Base-by-base conservation (phyloP, 2,797 vertebrate genomes). In the Pteropus rufus region DNA sequence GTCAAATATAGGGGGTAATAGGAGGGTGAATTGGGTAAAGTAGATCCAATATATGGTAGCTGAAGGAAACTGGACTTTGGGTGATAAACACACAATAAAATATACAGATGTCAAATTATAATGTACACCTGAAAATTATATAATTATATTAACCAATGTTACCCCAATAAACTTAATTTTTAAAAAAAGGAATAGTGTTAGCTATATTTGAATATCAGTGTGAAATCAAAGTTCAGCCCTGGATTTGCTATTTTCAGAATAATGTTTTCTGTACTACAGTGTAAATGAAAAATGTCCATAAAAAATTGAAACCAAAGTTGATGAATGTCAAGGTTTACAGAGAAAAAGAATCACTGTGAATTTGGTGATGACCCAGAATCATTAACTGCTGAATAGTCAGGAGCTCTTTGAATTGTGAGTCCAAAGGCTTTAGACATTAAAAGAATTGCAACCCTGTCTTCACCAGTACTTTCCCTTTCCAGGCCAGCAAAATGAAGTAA, bases 161-260 rank as follows among this genome's bases (percentile, higher is more conserved):
- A 49, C 15, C 49, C 49, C 49, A 18, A 18, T 5, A 49, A 46
- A 49, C 49, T 49, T 49, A 49, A 49, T 49, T 49, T 16, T 5
- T 5, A 6, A 49, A 49, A 39, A 31, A 39, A 23, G 46, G 36
- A 80, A n/a, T 36, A 36, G 39, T 18, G 16, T 52, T 84, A 76
- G 34, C 34, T 89, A 93, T 49, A 94, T 93, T 80, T 72, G 65
- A 21, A 23, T 79, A 14, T 83, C 72, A 87, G 31, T 93, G 80
- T 73, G 79, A 77, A 54, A 54, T 96, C 77, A 82, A 87, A 26
- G 12, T 84, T 69, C 36, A n/a, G n/a, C 23, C 60, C 23, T 83
- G 12, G 92, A 87, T 94, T 92, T 72, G 39, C 10, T 44, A 6
- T 95, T 96, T 91, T 82, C 44, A 72, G 65, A 64, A 86, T 8